These are phyloP conservation scores for Pagetopsis macropterus DNA, from an alignment of 2,797 vertebrate genomes.

Conservation along the genomic window DNA sequence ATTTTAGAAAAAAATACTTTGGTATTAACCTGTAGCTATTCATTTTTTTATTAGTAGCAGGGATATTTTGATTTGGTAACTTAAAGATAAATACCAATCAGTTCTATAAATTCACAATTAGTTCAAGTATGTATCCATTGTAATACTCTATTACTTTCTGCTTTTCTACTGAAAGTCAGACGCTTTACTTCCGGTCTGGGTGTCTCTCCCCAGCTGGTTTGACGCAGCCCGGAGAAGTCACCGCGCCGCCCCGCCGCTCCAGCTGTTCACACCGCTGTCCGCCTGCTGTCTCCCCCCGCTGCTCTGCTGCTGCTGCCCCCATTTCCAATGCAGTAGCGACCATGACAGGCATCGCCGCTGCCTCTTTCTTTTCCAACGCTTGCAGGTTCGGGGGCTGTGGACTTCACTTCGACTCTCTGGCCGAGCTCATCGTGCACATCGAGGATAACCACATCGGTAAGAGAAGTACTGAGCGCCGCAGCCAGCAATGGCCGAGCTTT, in stretches of 20 bases:
- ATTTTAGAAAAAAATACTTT: neutral
- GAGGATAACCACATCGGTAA: constrained; percentile 98
- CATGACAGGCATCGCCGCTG: constrained; percentile 98
- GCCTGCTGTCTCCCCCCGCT: constrained; percentile 68
- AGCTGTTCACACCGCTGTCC: constrained; percentile 82
- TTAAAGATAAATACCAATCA: neutral
- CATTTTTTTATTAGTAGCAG: neutral
- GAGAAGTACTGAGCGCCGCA: constrained; percentile 48
- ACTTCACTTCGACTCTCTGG: constrained; percentile 92
- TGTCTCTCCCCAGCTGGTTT: constrained; percentile 17
- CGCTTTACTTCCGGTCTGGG: constrained; percentile 66
- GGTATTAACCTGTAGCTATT: too few relatives aligned
- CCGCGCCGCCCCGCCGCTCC: constrained; percentile 72
- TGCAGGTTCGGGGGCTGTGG: constrained; percentile 96
- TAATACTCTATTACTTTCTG: neutral
- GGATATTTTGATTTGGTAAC: neutral
- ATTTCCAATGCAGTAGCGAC: constrained; percentile 87
- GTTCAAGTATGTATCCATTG: neutral
- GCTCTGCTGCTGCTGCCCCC: constrained; percentile 70
- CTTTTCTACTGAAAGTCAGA: constrained; percentile 34
- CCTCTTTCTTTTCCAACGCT: constrained; percentile 97
- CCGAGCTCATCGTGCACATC: constrained; percentile 97
- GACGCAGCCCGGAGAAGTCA: constrained; percentile 52
- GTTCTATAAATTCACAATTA: neutral
- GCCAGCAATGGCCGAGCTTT: constrained; percentile 69